phyloP scores from a whole-genome alignment of 1,140 invertebrate species.

The Philopotamus ludificatus region DNA sequence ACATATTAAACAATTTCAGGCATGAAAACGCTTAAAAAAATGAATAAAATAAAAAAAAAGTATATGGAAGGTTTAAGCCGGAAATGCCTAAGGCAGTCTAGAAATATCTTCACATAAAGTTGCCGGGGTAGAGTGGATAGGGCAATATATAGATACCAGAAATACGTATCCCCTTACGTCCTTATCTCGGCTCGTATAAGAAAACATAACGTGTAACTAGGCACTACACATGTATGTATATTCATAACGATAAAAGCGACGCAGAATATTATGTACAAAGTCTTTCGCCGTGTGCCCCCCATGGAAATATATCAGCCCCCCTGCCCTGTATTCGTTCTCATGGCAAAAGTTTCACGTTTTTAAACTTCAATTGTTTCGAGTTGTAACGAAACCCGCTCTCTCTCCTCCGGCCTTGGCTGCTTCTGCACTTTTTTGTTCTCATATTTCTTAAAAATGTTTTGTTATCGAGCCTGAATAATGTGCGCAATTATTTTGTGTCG shows the following conservation, averaged over 20 bases:
- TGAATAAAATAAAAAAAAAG: conserved; percentile 28
- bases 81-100: conserved; percentile 17
- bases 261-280: conserved; percentile 26
- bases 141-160: conserved; percentile 23
- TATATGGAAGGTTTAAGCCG: conserved; percentile 14
- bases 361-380: conserved; percentile 33
- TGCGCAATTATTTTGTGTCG: conserved; percentile 29
- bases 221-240: neutral
- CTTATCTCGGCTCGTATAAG: conserved; percentile 30
- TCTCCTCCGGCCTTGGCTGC: neutral
- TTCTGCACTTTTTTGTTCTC: conserved; percentile 9
- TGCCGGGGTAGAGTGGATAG: conserved; percentile 27
- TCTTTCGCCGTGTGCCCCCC: neutral
- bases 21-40: too few relatives aligned
- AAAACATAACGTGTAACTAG: conserved; percentile 27
- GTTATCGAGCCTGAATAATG: conserved; percentile 31
- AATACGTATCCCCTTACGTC: conserved; percentile 16
- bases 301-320: conserved; percentile 16
- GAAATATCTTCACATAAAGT: conserved; percentile 36
- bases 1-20: too few relatives aligned
- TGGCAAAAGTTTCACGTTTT: conserved; percentile 21
- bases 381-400: neutral
- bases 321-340: too few relatives aligned
- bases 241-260: conserved; percentile 31
- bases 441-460: conserved; percentile 32